Percentiles rank a stretch among this genome's conserved stretches.
These are phyloP conservation scores for Danio albolineatus DNA, from an alignment of 2,797 vertebrate species.

Conservation along the genomic window DNA sequence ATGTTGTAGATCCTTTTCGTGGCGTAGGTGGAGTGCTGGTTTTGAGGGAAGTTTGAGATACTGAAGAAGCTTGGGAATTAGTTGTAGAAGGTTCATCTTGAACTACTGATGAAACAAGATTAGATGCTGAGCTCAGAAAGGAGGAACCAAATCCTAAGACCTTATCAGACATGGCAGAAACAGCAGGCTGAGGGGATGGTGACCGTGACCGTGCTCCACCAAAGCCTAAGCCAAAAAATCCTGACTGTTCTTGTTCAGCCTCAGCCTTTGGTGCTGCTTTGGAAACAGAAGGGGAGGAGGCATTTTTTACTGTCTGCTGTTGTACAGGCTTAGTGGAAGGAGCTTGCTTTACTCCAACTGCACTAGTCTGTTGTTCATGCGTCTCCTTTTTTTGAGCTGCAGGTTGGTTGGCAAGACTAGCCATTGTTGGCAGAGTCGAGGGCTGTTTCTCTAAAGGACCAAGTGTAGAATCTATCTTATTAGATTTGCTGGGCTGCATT, in stretches of 20 bases:
- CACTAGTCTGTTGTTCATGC: conserved; percentile 50
- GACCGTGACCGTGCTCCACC: conserved; percentile 71
- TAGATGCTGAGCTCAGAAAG: conserved; percentile 93
- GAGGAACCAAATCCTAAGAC: conserved; percentile 96
- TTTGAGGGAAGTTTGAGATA: conserved; percentile 43
- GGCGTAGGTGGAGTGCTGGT: conserved; percentile 27
- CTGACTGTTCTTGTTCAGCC: conserved; percentile 64
- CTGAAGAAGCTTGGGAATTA: conserved; percentile 61
- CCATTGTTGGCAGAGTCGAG: conserved; percentile 54
- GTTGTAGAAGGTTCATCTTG: conserved; percentile 78
- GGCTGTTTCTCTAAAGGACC: conserved; percentile 59
- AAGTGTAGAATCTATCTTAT: conserved; percentile 40
- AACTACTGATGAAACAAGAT: conserved; percentile 86
- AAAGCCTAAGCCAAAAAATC: conserved; percentile 67
- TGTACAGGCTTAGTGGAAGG: conserved; percentile 64
- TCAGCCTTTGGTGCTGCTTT: conserved; percentile 42
- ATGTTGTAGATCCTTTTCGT: conserved; percentile 64
- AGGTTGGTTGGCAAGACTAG: conserved; percentile 65
- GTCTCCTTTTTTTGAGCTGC: conserved; percentile 39
- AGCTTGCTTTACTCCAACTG: conserved; percentile 42
- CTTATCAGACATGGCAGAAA: conserved; percentile 83
- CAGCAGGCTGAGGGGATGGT: conserved; percentile 70
- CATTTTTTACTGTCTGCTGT: conserved; percentile 69
- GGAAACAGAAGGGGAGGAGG: conserved; percentile 14
- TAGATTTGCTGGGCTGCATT: conserved; percentile 62